Conservation (phyloP, 2,797 vertebrate genomes). For the Parauchenoglanis punctatus region DNA sequence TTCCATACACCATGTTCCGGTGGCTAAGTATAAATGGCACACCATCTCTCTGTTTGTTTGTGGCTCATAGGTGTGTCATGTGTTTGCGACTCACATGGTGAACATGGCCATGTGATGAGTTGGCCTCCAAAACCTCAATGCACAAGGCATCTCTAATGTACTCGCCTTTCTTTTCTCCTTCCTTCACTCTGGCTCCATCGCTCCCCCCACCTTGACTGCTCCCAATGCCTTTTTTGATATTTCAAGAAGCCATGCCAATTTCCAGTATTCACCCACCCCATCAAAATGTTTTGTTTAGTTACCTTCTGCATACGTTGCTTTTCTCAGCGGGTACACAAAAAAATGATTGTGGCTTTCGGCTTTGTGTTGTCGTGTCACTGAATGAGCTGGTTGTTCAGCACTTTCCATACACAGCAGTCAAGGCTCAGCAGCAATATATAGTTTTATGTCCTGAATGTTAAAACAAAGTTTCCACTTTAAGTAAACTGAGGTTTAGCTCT, state of each 20-base stretch:
- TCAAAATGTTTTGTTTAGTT: conserved; percentile 73
- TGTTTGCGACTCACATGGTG: conserved; percentile 81
- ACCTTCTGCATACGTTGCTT: conserved; percentile 60
- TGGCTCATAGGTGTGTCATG: conserved; percentile 69
- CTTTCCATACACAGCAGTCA: conserved; percentile 43
- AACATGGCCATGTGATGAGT: conserved; percentile 70
- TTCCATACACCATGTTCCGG: conserved; percentile 68
- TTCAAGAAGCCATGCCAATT: conserved; percentile 62
- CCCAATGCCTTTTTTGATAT: conserved; percentile 64
- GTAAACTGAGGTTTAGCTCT: conserved; percentile 42
- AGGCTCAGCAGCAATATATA: conserved; percentile 46
- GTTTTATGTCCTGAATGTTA: conserved; percentile 40
- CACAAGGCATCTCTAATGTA: conserved; percentile 59
- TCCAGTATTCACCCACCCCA: conserved; percentile 56
- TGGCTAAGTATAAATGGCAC: conserved; percentile 61
- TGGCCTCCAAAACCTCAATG: conserved; percentile 69
- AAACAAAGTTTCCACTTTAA: conserved; percentile 43
- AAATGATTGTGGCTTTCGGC: conserved; percentile 62
- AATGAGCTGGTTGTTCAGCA: conserved; percentile 53
- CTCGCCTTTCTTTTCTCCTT: neutral
- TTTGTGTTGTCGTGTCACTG: conserved; percentile 63
- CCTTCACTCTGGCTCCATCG: conserved; percentile 25
- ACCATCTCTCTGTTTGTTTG: conserved; percentile 71
- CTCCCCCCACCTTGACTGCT: conserved; percentile 40
- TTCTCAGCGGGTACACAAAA: conserved; percentile 64